Percentiles rank a stretch among this genome's conserved stretches.
phyloP scores from a whole-genome alignment of 2,888 invertebrate genomes.

The Orchesellides sinensis region DNA sequence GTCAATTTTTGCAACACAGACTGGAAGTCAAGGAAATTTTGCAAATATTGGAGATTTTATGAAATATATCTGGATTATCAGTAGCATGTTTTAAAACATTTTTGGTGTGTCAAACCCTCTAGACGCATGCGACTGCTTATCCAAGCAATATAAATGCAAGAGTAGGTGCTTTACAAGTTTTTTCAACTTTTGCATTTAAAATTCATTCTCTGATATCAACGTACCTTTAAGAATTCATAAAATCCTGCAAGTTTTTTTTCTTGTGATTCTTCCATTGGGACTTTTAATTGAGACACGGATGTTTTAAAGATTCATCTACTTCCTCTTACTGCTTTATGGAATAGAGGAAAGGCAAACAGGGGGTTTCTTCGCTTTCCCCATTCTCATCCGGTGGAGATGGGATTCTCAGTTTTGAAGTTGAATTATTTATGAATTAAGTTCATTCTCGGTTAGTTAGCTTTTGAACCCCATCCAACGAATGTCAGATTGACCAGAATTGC shows the following conservation, averaged over 20 bases:
- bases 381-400: not conserved
- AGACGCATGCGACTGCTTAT: too few relatives aligned
- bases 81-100: too few relatives aligned
- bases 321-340: not conserved
- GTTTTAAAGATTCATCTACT: constrained; percentile 37
- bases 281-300: constrained; percentile 38
- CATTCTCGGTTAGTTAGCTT: constrained; percentile 39
- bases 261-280: constrained; percentile 19
- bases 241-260: constrained; percentile 5
- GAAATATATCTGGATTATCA: too few relatives aligned
- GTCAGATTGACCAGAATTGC: not conserved
- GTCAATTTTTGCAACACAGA: too few relatives aligned
- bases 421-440: constrained; percentile 54
- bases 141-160: too few relatives aligned
- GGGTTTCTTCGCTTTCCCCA: not conserved
- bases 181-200: not conserved
- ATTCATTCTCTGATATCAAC: not conserved
- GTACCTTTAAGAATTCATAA: not conserved
- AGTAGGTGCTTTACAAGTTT: too few relatives aligned
- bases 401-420: constrained; percentile 36
- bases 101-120: too few relatives aligned
- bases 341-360: not conserved
- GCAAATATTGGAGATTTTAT: too few relatives aligned
- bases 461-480: constrained; percentile 8
- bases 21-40: too few relatives aligned